Conservation (phyloP, 2,797 vertebrate genomes). For the Tympanoctomys barrerae region DNA sequence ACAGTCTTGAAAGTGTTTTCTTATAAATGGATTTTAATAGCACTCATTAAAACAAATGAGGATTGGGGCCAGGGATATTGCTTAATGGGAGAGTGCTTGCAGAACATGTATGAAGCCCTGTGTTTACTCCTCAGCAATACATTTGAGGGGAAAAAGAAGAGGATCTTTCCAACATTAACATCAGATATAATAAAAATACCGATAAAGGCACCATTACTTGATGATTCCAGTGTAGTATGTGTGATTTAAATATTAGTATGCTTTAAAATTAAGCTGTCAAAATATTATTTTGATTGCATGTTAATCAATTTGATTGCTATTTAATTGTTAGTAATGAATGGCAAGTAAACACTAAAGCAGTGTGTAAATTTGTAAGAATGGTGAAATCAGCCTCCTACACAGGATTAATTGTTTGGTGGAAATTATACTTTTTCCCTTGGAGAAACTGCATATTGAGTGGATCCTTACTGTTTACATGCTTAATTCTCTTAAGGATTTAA, state of each 20-base stretch:
- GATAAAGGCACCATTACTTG: not conserved
- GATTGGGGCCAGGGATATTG: not conserved
- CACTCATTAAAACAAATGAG: not conserved
- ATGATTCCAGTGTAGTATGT: not conserved
- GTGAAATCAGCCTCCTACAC: constrained; percentile 55
- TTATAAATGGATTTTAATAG: not conserved
- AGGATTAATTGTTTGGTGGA: constrained; percentile 57
- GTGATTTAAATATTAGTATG: constrained; percentile 42
- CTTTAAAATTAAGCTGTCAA: constrained; percentile 59
- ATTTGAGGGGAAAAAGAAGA: not conserved
- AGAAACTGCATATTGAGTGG: not conserved
- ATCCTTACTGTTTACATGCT: constrained; percentile 25
- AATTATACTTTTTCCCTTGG: constrained; percentile 36
- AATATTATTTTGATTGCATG: constrained; percentile 35
- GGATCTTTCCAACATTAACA: not conserved
- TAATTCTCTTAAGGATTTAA: constrained; percentile 54
- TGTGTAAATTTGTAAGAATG: constrained; percentile 49
- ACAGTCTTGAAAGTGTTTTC: not conserved
- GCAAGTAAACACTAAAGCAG: constrained; percentile 44
- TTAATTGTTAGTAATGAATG: constrained; percentile 26
- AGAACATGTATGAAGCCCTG: not conserved
- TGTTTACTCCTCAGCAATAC: too few relatives aligned
- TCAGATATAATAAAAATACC: not conserved
- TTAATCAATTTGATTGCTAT: constrained; percentile 36
- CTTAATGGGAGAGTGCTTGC: not conserved